phyloP scores from a whole-genome alignment of 2,888 invertebrate species.

The Epirrhoe tristata region DNA sequence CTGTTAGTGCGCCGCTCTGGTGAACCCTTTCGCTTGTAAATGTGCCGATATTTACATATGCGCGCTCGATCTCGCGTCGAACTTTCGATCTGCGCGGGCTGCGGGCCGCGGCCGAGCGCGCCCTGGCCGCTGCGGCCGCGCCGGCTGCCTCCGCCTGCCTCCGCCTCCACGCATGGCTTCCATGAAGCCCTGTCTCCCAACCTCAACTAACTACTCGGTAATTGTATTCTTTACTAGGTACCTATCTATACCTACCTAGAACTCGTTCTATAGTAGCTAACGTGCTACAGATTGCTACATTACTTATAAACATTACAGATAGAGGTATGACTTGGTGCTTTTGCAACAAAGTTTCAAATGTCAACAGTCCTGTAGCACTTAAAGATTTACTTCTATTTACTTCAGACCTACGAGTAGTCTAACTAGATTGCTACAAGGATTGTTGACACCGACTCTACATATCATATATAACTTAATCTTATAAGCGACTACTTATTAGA shows the following conservation, averaged over 20 bases:
- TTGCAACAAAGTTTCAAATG: conserved; percentile 9
- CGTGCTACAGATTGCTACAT: not conserved
- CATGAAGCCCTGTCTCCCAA: conserved; percentile 46
- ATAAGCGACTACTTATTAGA: too few species aligned
- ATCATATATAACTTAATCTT: too few species aligned
- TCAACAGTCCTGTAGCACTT: not conserved
- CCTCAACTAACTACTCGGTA: conserved; percentile 39
- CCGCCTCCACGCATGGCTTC: conserved; percentile 80
- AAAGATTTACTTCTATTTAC: not conserved
- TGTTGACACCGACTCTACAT: not conserved
- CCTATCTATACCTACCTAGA: too few species aligned
- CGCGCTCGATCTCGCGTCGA: conserved; percentile 82
- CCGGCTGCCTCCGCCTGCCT: conserved; percentile 68
- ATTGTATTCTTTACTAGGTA: conserved; percentile 19
- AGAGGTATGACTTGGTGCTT: not conserved
- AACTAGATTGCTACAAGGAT: not conserved
- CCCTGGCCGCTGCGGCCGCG: conserved; percentile 49
- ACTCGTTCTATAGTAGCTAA: not conserved
- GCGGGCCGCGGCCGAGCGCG: conserved; percentile 60
- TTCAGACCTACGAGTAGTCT: not conserved
- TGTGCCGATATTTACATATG: conserved; percentile 86
- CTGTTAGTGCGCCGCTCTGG: conserved; percentile 84
- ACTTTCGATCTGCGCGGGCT: conserved; percentile 83
- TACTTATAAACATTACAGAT: not conserved
- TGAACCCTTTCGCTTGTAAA: conserved; percentile 86